A percentile compares a stretch with the other conserved stretches of the same genome.
phyloP scores from a whole-genome alignment of 2,113 vertebrate species.

The Capreolus pygargus region DNA sequence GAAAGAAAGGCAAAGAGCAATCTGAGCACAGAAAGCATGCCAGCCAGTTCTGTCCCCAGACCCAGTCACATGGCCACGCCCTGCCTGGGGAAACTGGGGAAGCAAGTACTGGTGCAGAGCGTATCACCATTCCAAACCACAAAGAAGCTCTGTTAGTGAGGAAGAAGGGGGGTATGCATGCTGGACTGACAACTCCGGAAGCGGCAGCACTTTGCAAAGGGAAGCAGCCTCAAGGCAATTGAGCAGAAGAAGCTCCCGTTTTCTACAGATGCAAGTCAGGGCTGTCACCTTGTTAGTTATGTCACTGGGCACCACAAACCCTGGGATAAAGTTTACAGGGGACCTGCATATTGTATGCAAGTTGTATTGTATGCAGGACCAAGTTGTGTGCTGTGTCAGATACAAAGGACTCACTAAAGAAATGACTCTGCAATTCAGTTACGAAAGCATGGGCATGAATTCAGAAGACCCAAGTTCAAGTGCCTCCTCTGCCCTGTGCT shows the following conservation, averaged over 20 bases:
- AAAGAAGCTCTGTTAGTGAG: background rate
- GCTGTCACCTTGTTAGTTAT: background rate
- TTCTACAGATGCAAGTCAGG: background rate
- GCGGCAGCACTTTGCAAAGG: background rate
- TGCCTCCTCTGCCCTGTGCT: background rate
- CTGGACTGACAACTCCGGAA: background rate
- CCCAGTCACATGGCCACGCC: too few species aligned
- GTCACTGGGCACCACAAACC: background rate
- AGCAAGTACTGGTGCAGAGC: background rate
- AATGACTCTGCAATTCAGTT: background rate
- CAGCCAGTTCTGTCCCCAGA: background rate
- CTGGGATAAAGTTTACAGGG: background rate
- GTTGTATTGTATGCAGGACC: background rate
- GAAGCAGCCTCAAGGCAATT: background rate
- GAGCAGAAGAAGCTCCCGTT: background rate
- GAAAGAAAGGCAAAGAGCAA: background rate
- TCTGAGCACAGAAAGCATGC: background rate
- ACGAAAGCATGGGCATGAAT: background rate
- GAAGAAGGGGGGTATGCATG: background rate
- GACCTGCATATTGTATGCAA: background rate
- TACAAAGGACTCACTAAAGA: background rate
- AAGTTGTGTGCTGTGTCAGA: background rate
- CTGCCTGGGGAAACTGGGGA: background rate
- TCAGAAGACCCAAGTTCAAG: background rate
- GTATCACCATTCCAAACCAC: background rate